Base-by-base conservation (phyloP, 2,113 vertebrate genomes). In the Trematocara marginatum region DNA sequence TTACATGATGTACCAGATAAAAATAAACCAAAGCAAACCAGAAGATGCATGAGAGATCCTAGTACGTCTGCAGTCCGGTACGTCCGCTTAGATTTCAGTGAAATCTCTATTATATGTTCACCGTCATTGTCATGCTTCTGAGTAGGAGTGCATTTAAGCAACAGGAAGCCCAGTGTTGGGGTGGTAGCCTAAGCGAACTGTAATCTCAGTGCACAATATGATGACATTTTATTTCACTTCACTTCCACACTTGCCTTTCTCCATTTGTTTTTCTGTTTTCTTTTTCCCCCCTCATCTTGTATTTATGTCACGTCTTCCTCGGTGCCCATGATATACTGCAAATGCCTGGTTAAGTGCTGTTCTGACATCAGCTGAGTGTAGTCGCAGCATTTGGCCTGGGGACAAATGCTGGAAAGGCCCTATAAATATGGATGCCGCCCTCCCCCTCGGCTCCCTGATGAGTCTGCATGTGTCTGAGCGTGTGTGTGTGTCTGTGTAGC, bases 341-440 rank as follows among this genome's bases (percentile, higher is more conserved):
- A 94, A 94, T 94, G 94, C 92, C 94, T 95, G 92, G 92, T 94
- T 95, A 95, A 95, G 94, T 95, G 93, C 94, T 94, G 93, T 92
- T 94, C 95, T 94, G 94, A 95, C 95, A 95, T 94, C 94, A 95
- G 91, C 89, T 80, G 92, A 95, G 90, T 93, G 90, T 95, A 94
- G 94, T 95, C 94, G 89, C 94, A 95, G 91, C 92, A 90, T 95
- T 95, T 95, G 94, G 94, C 94, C 94, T 85, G 90, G 94, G 95
- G 95, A 95, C 94, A 95, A 93, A 94, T 78, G 89, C 90, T 88
- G 89, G 94, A 93, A 92, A 93, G 86, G 91, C 82, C 88, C 86
- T 91, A 95, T 96, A 95, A 96, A 95, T 95, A 96, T 96, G 94
- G 93, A 96, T 95, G 94, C 89, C 84, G 83, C 86, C 83, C 82